Evolutionary conservation across 2,888 invertebrate genomes (phyloP).

Genomic region (Hirtodrosophila cameraria): DNA sequence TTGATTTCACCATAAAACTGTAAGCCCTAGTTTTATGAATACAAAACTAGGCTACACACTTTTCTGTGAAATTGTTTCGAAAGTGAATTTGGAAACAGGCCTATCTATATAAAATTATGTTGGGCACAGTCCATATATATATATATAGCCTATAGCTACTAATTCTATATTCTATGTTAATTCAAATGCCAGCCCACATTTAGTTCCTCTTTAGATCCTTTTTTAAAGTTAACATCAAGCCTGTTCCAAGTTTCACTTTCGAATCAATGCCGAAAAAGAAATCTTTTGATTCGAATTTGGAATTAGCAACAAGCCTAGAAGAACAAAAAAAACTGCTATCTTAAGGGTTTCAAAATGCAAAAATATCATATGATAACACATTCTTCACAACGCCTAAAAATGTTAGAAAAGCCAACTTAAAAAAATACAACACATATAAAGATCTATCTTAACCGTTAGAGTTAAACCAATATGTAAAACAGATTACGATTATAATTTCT

Average conservation of each 20-base stretch:
- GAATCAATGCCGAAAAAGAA: constrained; percentile 38
- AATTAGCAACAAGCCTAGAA: constrained; percentile 40
- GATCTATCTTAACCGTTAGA: constrained; percentile 39
- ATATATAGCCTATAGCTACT: constrained; percentile 29
- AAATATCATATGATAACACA: constrained; percentile 27
- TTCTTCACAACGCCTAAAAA: constrained; percentile 48
- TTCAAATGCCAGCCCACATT: constrained; percentile 47
- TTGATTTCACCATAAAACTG: too few species aligned
- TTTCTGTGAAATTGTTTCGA: too few species aligned
- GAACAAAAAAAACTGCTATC: constrained; percentile 53
- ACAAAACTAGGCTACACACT: too few species aligned
- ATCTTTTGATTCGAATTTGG: too few species aligned
- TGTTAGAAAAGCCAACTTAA: constrained; percentile 22
- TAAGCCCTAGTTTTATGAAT: too few species aligned
- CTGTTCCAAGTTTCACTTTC: constrained; percentile 28
- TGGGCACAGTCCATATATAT: constrained; percentile 63
- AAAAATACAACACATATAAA: constrained; percentile 25
- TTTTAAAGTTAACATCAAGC: too few species aligned
- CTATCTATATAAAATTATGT: constrained; percentile 16
- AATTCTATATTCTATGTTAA: constrained; percentile 17
- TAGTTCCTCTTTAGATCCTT: constrained; percentile 59
- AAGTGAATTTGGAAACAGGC: too few species aligned
- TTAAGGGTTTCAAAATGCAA: constrained; percentile 69
- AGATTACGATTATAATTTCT: constrained; percentile 20
- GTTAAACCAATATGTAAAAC: constrained; percentile 16